A percentile compares a stretch with the other conserved stretches of the same genome.
These are phyloP conservation scores for Tenthredo distinguenda DNA, from an alignment of 2,888 invertebrate species.

Conservation along the genomic window DNA sequence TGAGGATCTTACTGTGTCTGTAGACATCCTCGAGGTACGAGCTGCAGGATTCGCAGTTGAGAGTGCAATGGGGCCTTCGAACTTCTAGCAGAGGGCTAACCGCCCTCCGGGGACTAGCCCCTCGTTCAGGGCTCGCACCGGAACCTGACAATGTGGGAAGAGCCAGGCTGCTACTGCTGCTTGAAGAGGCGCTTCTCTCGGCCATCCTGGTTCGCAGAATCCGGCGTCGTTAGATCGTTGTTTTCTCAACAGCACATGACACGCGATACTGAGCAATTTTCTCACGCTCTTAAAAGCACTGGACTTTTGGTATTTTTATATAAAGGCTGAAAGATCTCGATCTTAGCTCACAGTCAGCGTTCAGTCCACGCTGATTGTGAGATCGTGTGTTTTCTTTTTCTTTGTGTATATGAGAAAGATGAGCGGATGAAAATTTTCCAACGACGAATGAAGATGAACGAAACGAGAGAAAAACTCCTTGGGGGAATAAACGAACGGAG, in stretches of 20 bases:
- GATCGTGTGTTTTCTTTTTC: background rate
- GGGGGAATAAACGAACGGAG: background rate
- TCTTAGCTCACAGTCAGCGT: slow-evolving; percentile 10
- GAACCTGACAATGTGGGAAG: slow-evolving; percentile 72
- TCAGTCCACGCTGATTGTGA: background rate
- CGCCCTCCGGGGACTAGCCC: slow-evolving; percentile 81
- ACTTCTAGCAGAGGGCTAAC: slow-evolving; percentile 86
- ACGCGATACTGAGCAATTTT: background rate
- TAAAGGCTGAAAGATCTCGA: background rate
- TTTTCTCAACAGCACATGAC: slow-evolving; percentile 33
- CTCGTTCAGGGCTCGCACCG: slow-evolving; percentile 74
- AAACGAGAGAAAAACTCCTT: background rate
- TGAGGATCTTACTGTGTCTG: slow-evolving; percentile 78
- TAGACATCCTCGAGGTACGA: slow-evolving; percentile 85
- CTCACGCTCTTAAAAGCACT: slow-evolving; percentile 9
- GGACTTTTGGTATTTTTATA: background rate
- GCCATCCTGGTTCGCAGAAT: slow-evolving; percentile 64
- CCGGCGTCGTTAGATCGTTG: background rate
- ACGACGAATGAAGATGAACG: background rate
- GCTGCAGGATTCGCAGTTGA: slow-evolving; percentile 87
- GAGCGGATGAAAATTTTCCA: background rate
- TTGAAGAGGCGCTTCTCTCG: slow-evolving; percentile 71
- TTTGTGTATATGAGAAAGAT: background rate
- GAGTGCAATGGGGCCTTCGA: slow-evolving; percentile 85
- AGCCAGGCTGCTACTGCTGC: slow-evolving; percentile 72